These are phyloP conservation scores for Prosapia bicincta DNA, from an alignment of 2,888 invertebrate species.

Conservation along the genomic window DNA sequence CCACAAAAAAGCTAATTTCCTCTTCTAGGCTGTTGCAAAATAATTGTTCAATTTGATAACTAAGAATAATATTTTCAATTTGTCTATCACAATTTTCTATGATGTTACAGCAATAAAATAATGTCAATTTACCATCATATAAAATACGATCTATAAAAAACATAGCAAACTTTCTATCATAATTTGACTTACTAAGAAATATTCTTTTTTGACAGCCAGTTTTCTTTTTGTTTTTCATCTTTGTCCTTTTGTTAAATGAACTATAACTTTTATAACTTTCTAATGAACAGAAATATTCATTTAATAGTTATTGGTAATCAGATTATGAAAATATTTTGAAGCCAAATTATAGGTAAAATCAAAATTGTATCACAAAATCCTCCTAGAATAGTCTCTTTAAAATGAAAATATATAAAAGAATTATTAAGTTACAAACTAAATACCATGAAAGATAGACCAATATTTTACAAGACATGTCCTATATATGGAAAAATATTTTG, in stretches of 20 bases:
- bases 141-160: background rate
- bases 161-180: background rate
- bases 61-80: background rate
- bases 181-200: no score
- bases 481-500: no score
- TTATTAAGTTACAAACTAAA: no score
- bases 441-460: no score
- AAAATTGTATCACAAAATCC: background rate
- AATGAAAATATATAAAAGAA: background rate
- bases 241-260: background rate
- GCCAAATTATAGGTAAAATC: background rate
- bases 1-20: background rate
- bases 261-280: background rate
- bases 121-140: background rate
- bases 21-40: background rate
- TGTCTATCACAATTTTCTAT: background rate
- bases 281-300: background rate
- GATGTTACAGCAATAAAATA: background rate
- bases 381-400: background rate
- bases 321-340: background rate
- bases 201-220: background rate
- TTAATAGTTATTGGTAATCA: background rate
- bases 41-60: background rate
- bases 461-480: no score
- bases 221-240: background rate